Evolutionary conservation across 2,888 invertebrate genomes (phyloP).

Genomic region (Tribolium freemani): DNA sequence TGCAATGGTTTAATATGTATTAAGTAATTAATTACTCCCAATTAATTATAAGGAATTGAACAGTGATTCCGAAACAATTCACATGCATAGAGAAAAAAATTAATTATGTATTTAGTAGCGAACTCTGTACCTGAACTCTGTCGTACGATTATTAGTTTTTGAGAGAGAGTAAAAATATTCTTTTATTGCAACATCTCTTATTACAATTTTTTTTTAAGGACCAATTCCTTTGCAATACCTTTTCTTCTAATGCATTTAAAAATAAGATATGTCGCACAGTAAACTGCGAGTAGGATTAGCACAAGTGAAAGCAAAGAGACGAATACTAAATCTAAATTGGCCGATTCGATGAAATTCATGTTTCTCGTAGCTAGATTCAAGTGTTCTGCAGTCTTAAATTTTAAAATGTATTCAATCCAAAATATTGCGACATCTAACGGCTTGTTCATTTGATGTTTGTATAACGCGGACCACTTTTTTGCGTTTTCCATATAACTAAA

Average conservation of each 20-base stretch:
- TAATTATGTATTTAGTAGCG: too few relatives aligned
- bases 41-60: too few relatives aligned
- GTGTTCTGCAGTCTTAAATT: slow-evolving; percentile 11
- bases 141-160: too few relatives aligned
- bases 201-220: not conserved
- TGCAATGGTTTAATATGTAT: too few relatives aligned
- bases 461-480: slow-evolving; percentile 4
- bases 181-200: too few relatives aligned
- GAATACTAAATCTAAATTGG: slow-evolving; percentile 6
- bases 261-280: not conserved
- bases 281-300: not conserved
- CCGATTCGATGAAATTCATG: slow-evolving; percentile 8
- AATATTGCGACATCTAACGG: slow-evolving; percentile 31
- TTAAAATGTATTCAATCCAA: slow-evolving; percentile 38
- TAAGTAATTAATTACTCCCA: too few relatives aligned
- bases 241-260: not conserved
- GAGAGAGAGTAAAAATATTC: too few relatives aligned
- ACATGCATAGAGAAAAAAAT: too few relatives aligned
- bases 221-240: not conserved
- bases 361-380: slow-evolving; percentile 18
- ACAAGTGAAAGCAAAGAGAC: not conserved
- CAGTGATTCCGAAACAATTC: too few relatives aligned
- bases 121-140: too few relatives aligned
- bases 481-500: slow-evolving; percentile 24
- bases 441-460: slow-evolving; percentile 15